Base-by-base conservation (phyloP, 1,140 invertebrate genomes). In the Brachystomella parvula region DNA sequence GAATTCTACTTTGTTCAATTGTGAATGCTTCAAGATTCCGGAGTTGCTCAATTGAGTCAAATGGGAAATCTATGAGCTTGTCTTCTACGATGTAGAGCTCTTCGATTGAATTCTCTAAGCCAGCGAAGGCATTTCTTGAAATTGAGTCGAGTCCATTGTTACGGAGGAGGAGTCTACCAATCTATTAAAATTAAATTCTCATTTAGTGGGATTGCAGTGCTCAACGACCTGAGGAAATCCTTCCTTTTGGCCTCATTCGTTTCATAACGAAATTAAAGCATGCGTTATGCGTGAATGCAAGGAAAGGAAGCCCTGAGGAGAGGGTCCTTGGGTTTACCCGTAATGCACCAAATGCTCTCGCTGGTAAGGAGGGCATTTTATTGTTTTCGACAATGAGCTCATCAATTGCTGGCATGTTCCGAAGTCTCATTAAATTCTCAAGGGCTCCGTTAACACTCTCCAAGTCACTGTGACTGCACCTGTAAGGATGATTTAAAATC, bases 361-460 rank as follows among this genome's bases (percentile, higher is more conserved):
- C 89, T 2, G 89, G 88, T 21, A 92, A 71, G 2, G 89, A 87
- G 1, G 89, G 88, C 47, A 92, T 76, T 71, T 88, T 87, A 76
- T 92, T 92, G 72, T 90, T 90, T 78, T 92, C 90, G 66, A 92
- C 80, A 56, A 92, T 90, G 47, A 92, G 74, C 75, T 92, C 90
- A 75, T 91, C 90, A 64, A 92, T 74, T 26, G 71, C 71, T 31
- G 71, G 71, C 53, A 73, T 64, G 61, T 53, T 86, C 12, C 87
- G 66, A 24, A 73, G 84, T 47, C 82, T 83, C 59, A 81, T 82
- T 26, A 89, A 78, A 61, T 84, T 82, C 53, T 86, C 82, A 61
- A 86, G 85, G 29, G 89, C 82, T 15, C 84, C 81, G 68, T 87
- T 85, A 12, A 92, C 76, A 9, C 87, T 87, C 71, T 86, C 85